Base-by-base conservation (phyloP, 2,797 vertebrate species). In the Lemur catta region DNA sequence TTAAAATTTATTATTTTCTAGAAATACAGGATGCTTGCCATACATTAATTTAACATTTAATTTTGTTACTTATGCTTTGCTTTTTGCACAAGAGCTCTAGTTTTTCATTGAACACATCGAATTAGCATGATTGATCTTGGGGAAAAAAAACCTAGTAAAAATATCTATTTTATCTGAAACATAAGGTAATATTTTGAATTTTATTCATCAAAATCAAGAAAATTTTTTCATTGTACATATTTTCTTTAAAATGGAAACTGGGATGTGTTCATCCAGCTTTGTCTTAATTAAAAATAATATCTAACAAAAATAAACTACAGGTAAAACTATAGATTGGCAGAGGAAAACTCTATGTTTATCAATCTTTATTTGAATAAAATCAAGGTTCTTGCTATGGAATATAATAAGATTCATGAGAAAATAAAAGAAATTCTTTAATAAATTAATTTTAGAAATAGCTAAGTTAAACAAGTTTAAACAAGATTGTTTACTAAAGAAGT, bases 231-330 rank as follows among this genome's bases (percentile, higher is more conserved):
- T 69, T 76, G 69, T 33, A 4, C 17, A 1, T 9, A 13, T 38
- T 86, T 89, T 86, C 35, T 93, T 91, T 91, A 75, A 80, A 94
- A 69, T 46, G 24, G 26, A 87, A 96, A 75, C 50, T 69, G 5
- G 38, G 22, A 20, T 79, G 9, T 12, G 4, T 75, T 86, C 35
- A 71, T 13, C 5, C 2, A 33, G 30, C 11, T 90, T 82, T 85
- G 90, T 46, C n/a, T 93, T 79, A 74, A 91, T 59, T 95, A 78
- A 84, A 97, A 94, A 69, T 55, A 94, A 71, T 20, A 10, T 61
- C 35, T 46, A 85, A 61, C 33, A 55, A 92, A 87, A 88, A 76
- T 26, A 20, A 69, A 72, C 30, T 15, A 79, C 8, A 75, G 1
- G 11, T 59, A 63, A 74, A 85, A 75, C 24, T 67, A 38, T 59